phyloP scores from a whole-genome alignment of 1,140 invertebrate species.

The Hylaeus volcanicus region DNA sequence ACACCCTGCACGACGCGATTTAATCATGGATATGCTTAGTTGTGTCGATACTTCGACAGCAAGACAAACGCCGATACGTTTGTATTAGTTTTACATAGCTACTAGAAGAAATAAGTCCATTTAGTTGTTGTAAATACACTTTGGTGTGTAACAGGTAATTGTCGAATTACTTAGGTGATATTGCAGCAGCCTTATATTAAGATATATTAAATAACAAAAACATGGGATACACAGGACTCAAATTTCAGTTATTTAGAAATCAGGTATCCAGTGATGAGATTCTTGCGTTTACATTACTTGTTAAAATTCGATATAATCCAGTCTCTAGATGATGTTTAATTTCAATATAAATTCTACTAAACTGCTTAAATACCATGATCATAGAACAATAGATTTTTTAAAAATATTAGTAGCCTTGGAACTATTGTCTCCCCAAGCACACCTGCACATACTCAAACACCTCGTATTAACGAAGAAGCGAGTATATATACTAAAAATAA shows the following conservation, averaged over 20 bases:
- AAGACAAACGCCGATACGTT: constrained; percentile 53
- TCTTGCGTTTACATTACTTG: not conserved
- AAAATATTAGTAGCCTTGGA: not conserved
- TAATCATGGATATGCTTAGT: constrained; percentile 72
- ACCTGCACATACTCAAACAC: not conserved
- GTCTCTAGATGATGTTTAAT: not conserved
- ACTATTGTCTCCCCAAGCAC: not conserved
- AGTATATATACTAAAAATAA: not conserved
- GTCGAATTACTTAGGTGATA: constrained; percentile 58
- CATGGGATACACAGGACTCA: constrained; percentile 48
- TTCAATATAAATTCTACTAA: too few relatives aligned
- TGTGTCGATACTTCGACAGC: constrained; percentile 50
- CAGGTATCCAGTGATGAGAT: not conserved
- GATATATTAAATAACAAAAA: constrained; percentile 54
- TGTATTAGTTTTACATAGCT: constrained; percentile 39
- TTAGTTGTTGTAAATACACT: constrained; percentile 61
- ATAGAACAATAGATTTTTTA: not conserved
- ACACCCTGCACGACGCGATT: constrained; percentile 46
- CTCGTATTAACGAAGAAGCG: not conserved
- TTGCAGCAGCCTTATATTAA: constrained; percentile 49
- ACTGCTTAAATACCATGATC: not conserved
- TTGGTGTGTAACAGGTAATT: constrained; percentile 64
- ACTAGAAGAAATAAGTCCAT: constrained; percentile 61
- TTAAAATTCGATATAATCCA: not conserved
- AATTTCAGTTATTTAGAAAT: constrained; percentile 34